Base-by-base conservation (phyloP, 2,113 vertebrate genomes). In the Prietella phreatophila region DNA sequence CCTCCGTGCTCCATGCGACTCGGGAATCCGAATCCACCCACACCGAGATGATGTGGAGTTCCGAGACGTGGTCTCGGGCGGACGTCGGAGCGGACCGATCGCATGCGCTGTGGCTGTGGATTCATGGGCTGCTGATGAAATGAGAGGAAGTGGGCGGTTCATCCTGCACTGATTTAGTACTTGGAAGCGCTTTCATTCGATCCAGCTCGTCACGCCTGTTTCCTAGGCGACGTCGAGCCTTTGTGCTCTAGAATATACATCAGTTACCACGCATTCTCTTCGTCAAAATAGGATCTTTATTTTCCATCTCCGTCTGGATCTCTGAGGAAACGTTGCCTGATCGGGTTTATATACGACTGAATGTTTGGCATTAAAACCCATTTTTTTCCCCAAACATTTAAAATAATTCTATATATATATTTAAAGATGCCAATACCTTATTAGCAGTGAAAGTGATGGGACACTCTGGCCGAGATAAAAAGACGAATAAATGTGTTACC, bases 101-200 rank as follows among this genome's bases (percentile, higher is more conserved):
- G 86, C 82, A 60, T 82, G 80, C 10, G 80, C 79, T 73, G 53
- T 56, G 61, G 85, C 85, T 86, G 85, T 79, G 42, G 25, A 79
- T 42, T 65, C n/a, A 14, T 17, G 58, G 30, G 47, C 42, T 86
- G 76, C 13, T 69, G 86, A 82, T 60, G 78, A 58, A 19, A 17
- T 58, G 55, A 55, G 42, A 33, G 39, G 39, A 60, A 30, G 60
- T 17, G 11, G 5, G 19, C 13, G 10, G 10, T 20, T 50, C 56
- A 50, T 78, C 73, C 55, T 47, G 47, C 0, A 5, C n/a, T 56
- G 83, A 84, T 19, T 19, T 71, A 33, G 2, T 50, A 17, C 39
- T 42, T 50, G 36, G 55, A 47, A 47, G 47, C 47, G 25, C n/a
- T 81, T 81, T 33, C 2, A 33, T 10, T 55, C 27, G 0, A 30